These are phyloP conservation scores for Dunckerocampus dactyliophorus DNA, from an alignment of 2,113 vertebrate species.

Conservation along the genomic window DNA sequence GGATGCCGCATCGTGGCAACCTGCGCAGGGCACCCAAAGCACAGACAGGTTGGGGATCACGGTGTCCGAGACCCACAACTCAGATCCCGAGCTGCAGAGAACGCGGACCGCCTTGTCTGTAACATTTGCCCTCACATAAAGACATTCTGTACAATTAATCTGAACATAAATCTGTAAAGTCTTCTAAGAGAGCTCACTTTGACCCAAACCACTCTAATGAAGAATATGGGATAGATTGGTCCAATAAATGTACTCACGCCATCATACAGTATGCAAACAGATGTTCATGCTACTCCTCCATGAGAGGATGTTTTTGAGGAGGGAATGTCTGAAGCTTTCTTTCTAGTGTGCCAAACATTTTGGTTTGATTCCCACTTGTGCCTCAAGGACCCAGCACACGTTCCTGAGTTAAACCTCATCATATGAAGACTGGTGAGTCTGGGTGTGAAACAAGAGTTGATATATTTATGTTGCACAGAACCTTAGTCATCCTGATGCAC, in stretches of 20 bases:
- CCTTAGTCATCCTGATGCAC: constrained; percentile 36
- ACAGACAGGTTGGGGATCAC: too few relatives aligned
- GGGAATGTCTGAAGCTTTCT: constrained; percentile 64
- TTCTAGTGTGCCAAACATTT: constrained; percentile 54
- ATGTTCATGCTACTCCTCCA: constrained; percentile 37
- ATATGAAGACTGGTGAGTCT: constrained; percentile 17
- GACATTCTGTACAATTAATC: constrained; percentile 1
- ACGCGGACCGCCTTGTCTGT: background rate
- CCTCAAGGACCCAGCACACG: background rate
- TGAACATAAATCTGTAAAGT: constrained; percentile 17
- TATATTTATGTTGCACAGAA: constrained; percentile 50
- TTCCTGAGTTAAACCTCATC: constrained; percentile 28
- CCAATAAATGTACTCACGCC: constrained; percentile 38
- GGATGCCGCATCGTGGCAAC: too few relatives aligned
- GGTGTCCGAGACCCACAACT: too few relatives aligned
- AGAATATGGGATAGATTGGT: constrained; percentile 55
- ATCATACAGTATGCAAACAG: constrained; percentile 24
- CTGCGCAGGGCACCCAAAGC: too few relatives aligned
- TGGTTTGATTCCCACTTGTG: constrained; percentile 47
- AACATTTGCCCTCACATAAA: background rate
- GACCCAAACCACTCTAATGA: constrained; percentile 42
- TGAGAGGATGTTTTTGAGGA: constrained; percentile 67
- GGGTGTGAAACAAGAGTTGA: constrained; percentile 43
- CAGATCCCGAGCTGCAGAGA: too few relatives aligned
- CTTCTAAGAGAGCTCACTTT: constrained; percentile 34